A percentile compares a stretch with the other conserved stretches of the same genome.
Evolutionary conservation across 2,888 invertebrate species (phyloP).

Genomic region (Nemurella pictetii): DNA sequence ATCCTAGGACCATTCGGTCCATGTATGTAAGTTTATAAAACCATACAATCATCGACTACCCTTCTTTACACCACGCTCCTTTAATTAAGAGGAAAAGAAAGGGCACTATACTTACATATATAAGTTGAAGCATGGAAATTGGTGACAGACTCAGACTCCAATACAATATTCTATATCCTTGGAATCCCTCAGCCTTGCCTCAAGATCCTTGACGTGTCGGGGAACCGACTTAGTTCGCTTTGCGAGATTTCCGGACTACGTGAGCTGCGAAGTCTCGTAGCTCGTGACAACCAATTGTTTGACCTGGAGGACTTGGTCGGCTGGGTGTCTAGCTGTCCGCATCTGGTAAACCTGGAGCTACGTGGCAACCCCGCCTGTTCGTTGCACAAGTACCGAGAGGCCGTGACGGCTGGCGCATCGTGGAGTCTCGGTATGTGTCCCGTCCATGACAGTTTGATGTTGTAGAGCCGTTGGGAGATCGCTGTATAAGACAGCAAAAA

Average conservation of each 20-base stretch:
- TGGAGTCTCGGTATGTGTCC: slow-evolving; percentile 59
- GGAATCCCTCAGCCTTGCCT: slow-evolving; percentile 59
- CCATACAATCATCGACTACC: too few relatives aligned
- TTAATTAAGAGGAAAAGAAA: background rate
- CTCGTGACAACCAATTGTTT: slow-evolving; percentile 49
- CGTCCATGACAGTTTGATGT: too few relatives aligned
- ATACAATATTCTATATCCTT: too few relatives aligned
- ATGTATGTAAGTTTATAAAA: slow-evolving; percentile 58
- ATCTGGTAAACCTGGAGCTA: slow-evolving; percentile 61
- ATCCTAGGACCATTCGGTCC: slow-evolving; percentile 62
- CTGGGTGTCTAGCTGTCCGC: slow-evolving; percentile 58
- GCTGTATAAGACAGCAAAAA: too few relatives aligned
- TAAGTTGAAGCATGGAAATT: background rate
- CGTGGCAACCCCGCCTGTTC: slow-evolving; percentile 66
- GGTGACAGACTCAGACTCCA: too few relatives aligned
- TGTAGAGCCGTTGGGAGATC: too few relatives aligned
- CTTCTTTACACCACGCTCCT: too few relatives aligned
- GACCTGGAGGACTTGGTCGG: slow-evolving; percentile 60
- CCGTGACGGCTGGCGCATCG: slow-evolving; percentile 63
- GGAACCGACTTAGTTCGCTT: slow-evolving; percentile 44
- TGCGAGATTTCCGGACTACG: slow-evolving; percentile 42
- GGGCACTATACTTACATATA: background rate
- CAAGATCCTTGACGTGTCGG: slow-evolving; percentile 62
- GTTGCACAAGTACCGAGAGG: slow-evolving; percentile 67
- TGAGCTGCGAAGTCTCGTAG: slow-evolving; percentile 37